Base-by-base conservation (phyloP, 2,888 invertebrate genomes). In the Limnephilus auricula region DNA sequence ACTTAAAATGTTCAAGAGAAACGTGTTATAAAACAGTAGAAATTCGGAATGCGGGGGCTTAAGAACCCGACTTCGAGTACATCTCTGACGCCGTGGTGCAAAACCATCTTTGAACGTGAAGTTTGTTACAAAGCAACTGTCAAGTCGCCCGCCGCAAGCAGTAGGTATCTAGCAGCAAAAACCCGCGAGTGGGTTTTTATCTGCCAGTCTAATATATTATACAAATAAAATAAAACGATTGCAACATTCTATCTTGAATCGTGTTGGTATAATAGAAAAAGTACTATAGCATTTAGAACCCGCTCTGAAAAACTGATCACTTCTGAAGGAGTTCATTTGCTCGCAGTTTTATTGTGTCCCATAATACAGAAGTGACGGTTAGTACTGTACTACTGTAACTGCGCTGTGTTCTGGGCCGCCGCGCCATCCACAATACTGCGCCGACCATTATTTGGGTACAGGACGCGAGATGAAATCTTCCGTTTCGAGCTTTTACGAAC, bases 391-490 rank as follows among this genome's bases (percentile, higher is more conserved):
- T 50, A 50, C 5, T 4, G 50, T 50, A 18, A 0, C 50, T 1
- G 25, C n/a, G 65, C 65, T 65, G 65, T 65, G 25, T n/a, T 65
- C 25, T n/a, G 65, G 25, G 65, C 25, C 50, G 50, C 25, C 65
- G 9, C 50, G 50, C 25, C 65, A n/a, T 65, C n/a, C 25, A 65
- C 65, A 65, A 65, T 65, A 65, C 65, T 65, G 65, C 65, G 65
- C 25, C 6, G 65, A 65, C 25, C 65, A n/a, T n/a, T 65, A n/a
- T n/a, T 65, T 65, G 65, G 25, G 65, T n/a, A n/a, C 65, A 65
- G 65, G 65, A n/a, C 65, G n/a, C 65, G 65, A n/a, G 65, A 65
- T 65, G 65, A 65, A 65, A 65, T 65, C 65, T 65, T 50, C 65
- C 65, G 65, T 65, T 65, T 25, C 65, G 25, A 65, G 65, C 65